These are phyloP conservation scores for Eurosta solidaginis DNA, from an alignment of 1,140 invertebrate species.

Conservation along the genomic window DNA sequence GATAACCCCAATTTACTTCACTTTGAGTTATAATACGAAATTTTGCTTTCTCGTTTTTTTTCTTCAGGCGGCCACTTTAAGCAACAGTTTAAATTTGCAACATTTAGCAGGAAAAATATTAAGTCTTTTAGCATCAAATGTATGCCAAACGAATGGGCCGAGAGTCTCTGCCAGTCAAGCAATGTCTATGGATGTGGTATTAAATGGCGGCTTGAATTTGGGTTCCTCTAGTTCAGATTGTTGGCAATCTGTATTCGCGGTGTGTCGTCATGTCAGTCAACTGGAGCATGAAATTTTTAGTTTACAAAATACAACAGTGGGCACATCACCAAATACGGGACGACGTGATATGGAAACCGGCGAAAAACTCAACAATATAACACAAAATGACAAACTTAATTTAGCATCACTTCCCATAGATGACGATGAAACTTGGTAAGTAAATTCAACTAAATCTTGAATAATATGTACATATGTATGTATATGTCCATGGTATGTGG, in stretches of 20 bases:
- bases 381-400: constrained; percentile 53
- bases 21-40: no score
- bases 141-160: constrained; percentile 65
- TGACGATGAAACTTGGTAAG: constrained; percentile 77
- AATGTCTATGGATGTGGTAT: constrained; percentile 82
- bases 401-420: constrained; percentile 62
- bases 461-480: constrained; percentile 10
- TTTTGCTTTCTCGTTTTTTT: background rate
- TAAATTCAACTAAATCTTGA: background rate
- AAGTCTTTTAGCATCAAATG: constrained; percentile 56
- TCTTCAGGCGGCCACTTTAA: constrained; percentile 71
- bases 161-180: constrained; percentile 83
- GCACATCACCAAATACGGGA: constrained; percentile 58
- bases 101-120: constrained; percentile 63
- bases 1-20: background rate
- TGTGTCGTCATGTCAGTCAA: constrained; percentile 87
- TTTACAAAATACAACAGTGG: constrained; percentile 62
- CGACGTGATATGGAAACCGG: constrained; percentile 61
- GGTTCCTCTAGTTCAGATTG: constrained; percentile 89
- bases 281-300: constrained; percentile 87
- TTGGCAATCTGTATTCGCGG: constrained; percentile 92
- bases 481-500: no score
- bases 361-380: constrained; percentile 52
- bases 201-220: constrained; percentile 80
- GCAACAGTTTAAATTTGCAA: constrained; percentile 78